Evolutionary conservation across 2,888 invertebrate genomes (phyloP), one percentile per base, ranked within the genome.

Genomic region (Chorisops tibialis): DNA sequence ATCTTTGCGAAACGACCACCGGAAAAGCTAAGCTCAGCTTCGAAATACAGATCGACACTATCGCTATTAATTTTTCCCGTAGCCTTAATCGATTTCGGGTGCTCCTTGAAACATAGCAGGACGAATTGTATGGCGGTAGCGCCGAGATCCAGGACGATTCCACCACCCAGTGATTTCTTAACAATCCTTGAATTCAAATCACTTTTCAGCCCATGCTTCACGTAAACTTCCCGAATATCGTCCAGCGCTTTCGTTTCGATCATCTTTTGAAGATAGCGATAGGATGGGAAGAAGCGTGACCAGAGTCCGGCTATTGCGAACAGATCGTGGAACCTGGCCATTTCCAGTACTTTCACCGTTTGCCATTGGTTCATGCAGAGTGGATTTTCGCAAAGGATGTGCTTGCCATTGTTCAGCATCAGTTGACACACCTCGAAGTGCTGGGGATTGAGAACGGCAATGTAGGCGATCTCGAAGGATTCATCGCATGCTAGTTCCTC

Each of bases 361-460:
- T 93, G 87, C 67, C 85, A 85, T 35, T 80, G 78, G 73, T 91
- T 91, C 78, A 93, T 76, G 39, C 88, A 87, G 64, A 94, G 77
- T 0, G 95, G 92, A 75, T 93, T 94, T 75, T 94, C 94, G 74
- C 93, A 91, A 2, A 95, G 78, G 3, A 95, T 87, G 70, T 90
- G 87, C 74, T 94, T 94, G 0, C 89, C 89, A 69, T 85, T 80
- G 63, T 87, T 82, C 21, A 95, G 79, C 82, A 89, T 88, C 66
- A 89, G 70, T 72, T 86, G 86, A 0, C 84, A 79, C 9, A 88
- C 75, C 19, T 82, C 79, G 65, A 84, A 85, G 77, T 94, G 94
- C 61, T 84, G 79, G 0, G 86, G 81, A 74, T 89, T 87, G 14
- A 93, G 77, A 2, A 85, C 81, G 5, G 90, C 93, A 62, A 95